phyloP scores from a whole-genome alignment of 2,797 vertebrate species.

The Sparus aurata region DNA sequence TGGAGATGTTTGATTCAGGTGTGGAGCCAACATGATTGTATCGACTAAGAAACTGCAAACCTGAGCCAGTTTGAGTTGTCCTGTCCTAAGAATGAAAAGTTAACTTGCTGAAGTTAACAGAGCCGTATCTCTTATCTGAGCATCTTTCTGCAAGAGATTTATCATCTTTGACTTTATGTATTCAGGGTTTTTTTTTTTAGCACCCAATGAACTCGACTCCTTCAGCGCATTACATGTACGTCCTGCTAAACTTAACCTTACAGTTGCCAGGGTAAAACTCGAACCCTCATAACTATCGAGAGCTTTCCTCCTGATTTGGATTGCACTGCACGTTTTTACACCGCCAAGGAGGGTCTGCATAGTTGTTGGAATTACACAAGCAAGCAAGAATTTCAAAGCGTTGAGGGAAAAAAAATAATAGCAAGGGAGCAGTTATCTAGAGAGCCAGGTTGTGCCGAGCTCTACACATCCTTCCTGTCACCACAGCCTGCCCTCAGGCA shows the following conservation, averaged over 20 bases:
- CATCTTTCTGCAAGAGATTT: constrained; percentile 38
- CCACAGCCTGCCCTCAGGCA: constrained; percentile 37
- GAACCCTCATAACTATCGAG: constrained; percentile 3
- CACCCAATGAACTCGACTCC: constrained; percentile 59
- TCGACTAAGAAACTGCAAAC: constrained; percentile 7
- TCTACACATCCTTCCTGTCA: constrained; percentile 18
- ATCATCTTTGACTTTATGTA: constrained; percentile 58
- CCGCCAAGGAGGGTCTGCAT: background rate
- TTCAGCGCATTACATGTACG: constrained; percentile 44
- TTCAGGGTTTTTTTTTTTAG: constrained; percentile 57
- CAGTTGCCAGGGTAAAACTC: constrained; percentile 50
- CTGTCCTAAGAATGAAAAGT: background rate
- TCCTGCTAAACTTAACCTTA: constrained; percentile 74
- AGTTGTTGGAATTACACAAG: background rate
- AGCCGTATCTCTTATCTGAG: background rate
- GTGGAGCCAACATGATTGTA: background rate
- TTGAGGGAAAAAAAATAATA: background rate
- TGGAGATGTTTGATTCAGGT: background rate
- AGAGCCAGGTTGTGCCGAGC: constrained; percentile 20
- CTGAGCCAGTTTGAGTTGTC: background rate
- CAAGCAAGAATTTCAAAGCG: no score
- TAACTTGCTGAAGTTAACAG: background rate
- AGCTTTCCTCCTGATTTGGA: constrained; percentile 16
- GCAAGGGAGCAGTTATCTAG: background rate
- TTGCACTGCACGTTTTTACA: background rate